These are phyloP conservation scores for Morelia viridis DNA, from an alignment of 2,797 vertebrate species.

Conservation along the genomic window DNA sequence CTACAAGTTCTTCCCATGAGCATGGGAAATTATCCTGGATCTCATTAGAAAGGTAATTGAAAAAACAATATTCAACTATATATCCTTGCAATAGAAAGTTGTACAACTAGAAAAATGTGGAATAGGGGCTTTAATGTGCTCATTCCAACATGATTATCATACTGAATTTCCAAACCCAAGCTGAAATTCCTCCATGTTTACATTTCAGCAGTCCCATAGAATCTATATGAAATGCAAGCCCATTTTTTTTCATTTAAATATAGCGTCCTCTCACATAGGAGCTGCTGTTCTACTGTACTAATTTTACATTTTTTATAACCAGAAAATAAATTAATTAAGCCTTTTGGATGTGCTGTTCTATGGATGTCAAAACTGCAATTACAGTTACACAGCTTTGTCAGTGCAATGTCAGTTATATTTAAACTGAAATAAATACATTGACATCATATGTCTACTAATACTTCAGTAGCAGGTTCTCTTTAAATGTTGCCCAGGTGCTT, in stretches of 20 bases:
- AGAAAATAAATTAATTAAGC: no score
- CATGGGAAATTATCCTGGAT: neutral
- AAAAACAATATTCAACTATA: neutral
- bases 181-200: neutral
- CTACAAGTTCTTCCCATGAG: neutral
- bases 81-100: neutral
- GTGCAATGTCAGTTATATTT: neutral
- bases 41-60: neutral
- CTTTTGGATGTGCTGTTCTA: no score
- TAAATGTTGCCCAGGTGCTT: no score
- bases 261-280: neutral
- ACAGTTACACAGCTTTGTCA: neutral
- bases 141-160: no score
- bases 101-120: neutral
- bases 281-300: neutral
- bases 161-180: neutral
- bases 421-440: neutral
- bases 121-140: neutral
- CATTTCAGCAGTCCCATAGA: neutral
- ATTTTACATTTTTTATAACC: neutral
- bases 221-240: neutral
- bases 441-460: neutral
- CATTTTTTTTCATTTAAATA: neutral
- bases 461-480: neutral
- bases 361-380: neutral